phyloP scores from a whole-genome alignment of 2,113 vertebrate species.

The Entelurus aequoreus region DNA sequence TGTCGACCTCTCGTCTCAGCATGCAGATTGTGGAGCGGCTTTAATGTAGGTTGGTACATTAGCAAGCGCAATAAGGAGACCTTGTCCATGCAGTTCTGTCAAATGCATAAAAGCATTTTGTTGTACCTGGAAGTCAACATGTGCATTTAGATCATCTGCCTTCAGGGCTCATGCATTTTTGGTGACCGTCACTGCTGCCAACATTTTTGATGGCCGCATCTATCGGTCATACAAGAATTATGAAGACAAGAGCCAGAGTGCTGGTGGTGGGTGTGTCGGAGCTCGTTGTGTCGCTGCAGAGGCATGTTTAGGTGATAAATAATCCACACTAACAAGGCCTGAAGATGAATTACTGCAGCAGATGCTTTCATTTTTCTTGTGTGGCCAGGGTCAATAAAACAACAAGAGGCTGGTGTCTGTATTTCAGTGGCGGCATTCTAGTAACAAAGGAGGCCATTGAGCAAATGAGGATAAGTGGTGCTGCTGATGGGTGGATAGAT shows the following conservation, averaged over 20 bases:
- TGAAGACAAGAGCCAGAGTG: slow-evolving; percentile 35
- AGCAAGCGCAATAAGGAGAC: slow-evolving; percentile 19
- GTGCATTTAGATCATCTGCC: slow-evolving; percentile 31
- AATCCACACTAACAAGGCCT: background rate
- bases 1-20: slow-evolving; percentile 30
- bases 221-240: slow-evolving; percentile 49
- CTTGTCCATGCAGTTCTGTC: slow-evolving; percentile 33
- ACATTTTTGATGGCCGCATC: slow-evolving; percentile 33
- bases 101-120: slow-evolving; percentile 55
- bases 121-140: slow-evolving; percentile 47
- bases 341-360: slow-evolving; percentile 7
- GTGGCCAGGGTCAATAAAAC: slow-evolving; percentile 1
- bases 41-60: slow-evolving; percentile 39
- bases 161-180: slow-evolving; percentile 18
- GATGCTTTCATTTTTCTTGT: slow-evolving; percentile 7
- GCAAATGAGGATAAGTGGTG: background rate
- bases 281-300: slow-evolving; percentile 8
- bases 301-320: background rate
- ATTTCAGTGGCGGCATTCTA: slow-evolving; percentile 1
- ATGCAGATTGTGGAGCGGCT: slow-evolving; percentile 26
- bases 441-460: slow-evolving; percentile 1
- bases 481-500: background rate
- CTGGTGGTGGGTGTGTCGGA: background rate
- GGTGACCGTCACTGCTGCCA: slow-evolving; percentile 38
- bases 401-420: background rate